These are phyloP conservation scores for Verasper variegatus DNA, from an alignment of 2,113 vertebrate species.

Conservation along the genomic window DNA sequence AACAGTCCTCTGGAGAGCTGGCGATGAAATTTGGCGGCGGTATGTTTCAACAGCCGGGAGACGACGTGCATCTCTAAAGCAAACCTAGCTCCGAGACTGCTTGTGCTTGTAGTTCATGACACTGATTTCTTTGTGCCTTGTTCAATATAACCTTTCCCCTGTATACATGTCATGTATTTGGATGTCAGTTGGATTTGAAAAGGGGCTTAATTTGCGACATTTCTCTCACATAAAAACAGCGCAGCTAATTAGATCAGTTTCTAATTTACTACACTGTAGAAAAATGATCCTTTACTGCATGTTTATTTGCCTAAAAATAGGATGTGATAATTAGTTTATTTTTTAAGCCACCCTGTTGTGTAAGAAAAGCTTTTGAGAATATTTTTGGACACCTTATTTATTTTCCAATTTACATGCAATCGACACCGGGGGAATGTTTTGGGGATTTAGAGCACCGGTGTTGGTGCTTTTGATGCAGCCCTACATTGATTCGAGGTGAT, in stretches of 20 bases:
- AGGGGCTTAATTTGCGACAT: not conserved
- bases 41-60: too few relatives aligned
- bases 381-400: conserved; percentile 4
- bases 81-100: too few relatives aligned
- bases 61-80: too few relatives aligned
- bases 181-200: too few relatives aligned
- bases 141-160: too few relatives aligned
- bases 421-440: not conserved
- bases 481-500: conserved; percentile 25
- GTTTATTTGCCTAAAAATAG: not conserved
- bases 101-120: too few relatives aligned
- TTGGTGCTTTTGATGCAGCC: conserved; percentile 17
- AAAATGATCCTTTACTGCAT: not conserved
- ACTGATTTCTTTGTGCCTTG: too few relatives aligned
- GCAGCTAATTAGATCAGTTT: not conserved
- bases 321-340: not conserved
- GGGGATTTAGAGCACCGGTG: not conserved
- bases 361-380: not conserved
- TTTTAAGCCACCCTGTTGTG: conserved; percentile 1
- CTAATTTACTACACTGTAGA: not conserved
- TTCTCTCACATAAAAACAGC: not conserved
- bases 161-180: too few relatives aligned
- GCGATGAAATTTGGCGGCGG: too few relatives aligned
- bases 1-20: too few relatives aligned
- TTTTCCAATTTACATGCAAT: conserved; percentile 25